Evolutionary conservation across 2,797 vertebrate genomes (phyloP).

Genomic region (Potorous gilbertii): DNA sequence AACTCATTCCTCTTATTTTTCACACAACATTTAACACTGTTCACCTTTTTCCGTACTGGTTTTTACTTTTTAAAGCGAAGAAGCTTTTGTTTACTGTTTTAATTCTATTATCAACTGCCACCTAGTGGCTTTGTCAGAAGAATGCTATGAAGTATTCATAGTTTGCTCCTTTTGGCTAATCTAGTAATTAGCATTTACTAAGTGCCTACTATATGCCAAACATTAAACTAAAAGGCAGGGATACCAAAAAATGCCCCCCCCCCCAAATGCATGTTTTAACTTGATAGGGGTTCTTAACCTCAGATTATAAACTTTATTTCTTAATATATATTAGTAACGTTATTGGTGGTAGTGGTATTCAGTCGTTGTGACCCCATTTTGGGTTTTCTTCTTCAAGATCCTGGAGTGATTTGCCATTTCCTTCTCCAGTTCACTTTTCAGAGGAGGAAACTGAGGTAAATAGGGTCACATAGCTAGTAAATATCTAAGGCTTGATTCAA

Average conservation of each 20-base stretch:
- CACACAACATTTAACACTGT: background rate
- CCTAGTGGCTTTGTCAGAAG: constrained; percentile 78
- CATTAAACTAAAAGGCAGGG: background rate
- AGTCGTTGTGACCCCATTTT: background rate
- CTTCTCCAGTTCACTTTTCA: background rate
- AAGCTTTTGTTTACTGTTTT: background rate
- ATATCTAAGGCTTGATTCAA: background rate
- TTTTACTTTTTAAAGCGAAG: background rate
- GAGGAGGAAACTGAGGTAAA: background rate
- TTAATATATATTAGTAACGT: background rate
- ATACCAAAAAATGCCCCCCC: background rate
- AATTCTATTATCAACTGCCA: constrained; percentile 77
- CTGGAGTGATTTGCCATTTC: too few relatives aligned
- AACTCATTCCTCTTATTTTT: constrained; percentile 17
- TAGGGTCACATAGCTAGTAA: background rate
- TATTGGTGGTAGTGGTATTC: background rate
- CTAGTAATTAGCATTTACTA: background rate
- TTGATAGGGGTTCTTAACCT: background rate
- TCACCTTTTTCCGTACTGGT: background rate
- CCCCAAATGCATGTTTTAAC: background rate
- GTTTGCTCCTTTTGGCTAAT: constrained; percentile 5
- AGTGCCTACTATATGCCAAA: background rate
- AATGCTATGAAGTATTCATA: constrained; percentile 14
- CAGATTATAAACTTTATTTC: background rate
- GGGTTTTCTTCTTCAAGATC: background rate